Evolutionary conservation across 2,888 invertebrate species (phyloP).

Genomic region (Nemurella pictetii): DNA sequence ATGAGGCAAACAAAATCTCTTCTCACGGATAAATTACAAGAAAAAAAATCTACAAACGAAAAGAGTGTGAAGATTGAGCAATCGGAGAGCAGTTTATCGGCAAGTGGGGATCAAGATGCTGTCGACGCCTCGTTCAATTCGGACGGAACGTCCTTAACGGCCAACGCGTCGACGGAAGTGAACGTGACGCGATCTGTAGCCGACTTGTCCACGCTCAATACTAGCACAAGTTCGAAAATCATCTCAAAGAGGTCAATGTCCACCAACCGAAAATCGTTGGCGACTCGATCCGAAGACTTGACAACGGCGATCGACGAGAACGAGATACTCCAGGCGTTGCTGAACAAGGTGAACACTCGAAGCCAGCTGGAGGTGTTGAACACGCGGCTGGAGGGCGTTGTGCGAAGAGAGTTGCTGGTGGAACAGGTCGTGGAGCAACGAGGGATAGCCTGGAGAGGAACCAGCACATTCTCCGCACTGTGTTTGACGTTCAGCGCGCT

Average conservation of each 20-base stretch:
- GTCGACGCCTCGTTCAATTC: neutral
- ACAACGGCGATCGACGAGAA: neutral
- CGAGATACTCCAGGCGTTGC: neutral
- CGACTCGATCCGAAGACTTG: neutral
- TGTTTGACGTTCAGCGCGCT: neutral
- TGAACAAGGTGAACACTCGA: neutral
- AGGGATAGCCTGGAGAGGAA: neutral
- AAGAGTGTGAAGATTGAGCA: too few species aligned
- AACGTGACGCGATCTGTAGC: neutral
- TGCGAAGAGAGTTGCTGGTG: neutral
- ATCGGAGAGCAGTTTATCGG: too few species aligned
- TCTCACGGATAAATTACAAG: neutral
- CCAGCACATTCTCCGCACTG: neutral
- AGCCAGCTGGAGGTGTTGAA: neutral
- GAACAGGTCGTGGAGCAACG: neutral
- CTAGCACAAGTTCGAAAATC: neutral
- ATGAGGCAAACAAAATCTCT: neutral
- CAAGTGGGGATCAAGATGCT: neutral
- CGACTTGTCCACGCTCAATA: neutral
- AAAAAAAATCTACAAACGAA: too few species aligned
- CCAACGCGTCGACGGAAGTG: neutral
- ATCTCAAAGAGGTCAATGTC: neutral
- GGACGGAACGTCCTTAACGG: neutral
- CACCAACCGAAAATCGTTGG: neutral
- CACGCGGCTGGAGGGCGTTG: neutral